Base-by-base conservation (phyloP, 1,140 invertebrate genomes). In the Drosophila serrata region DNA sequence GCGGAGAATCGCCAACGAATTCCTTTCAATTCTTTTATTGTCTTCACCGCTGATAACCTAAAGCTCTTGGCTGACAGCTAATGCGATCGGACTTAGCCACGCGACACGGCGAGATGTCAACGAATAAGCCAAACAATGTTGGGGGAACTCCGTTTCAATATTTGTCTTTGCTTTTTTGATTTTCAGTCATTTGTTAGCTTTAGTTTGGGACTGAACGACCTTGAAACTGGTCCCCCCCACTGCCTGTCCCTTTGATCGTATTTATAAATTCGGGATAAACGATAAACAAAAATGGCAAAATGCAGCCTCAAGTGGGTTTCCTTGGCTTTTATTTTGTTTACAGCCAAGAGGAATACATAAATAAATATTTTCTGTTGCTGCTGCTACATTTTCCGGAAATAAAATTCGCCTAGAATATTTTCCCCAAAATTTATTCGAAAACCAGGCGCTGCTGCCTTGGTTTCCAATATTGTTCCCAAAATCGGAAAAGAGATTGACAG, bases 31-130 rank as follows among this genome's bases (percentile, higher is more conserved):
- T 73, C 19, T 45, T 59, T n/a, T 59, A 58, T 35, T 35, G 27
- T 24, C 19, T 35, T 29, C 6, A 4, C 42, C 3, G 12, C 35
- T 73, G 69, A 73, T 73, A 73, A 72, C 42, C 35, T 11, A 13
- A 42, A 72, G 53, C 53, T 73, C 35, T 49, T 42, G 19, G 13
- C 22, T 27, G 51, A 70, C 65, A 58, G 12, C 35, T 49, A 48
- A 48, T 72, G 48, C 48, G 51, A 59, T 72, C 65, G 51, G 65
- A 35, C 51, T 70, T 73, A 72, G 69, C 65, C 69, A 73, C 69
- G 65, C 69, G 69, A 73, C 69, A 17, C 33, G 13, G 19, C 12
- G 51, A 39, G 65, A 11, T 72, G 69, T 59, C 69, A 72, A 72
- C 65, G 35, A 72, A 15, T 11, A 72, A 33, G 35, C 42, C 68